Conservation (phyloP, 1,140 invertebrate species). For the Chironomus tepperi region DNA sequence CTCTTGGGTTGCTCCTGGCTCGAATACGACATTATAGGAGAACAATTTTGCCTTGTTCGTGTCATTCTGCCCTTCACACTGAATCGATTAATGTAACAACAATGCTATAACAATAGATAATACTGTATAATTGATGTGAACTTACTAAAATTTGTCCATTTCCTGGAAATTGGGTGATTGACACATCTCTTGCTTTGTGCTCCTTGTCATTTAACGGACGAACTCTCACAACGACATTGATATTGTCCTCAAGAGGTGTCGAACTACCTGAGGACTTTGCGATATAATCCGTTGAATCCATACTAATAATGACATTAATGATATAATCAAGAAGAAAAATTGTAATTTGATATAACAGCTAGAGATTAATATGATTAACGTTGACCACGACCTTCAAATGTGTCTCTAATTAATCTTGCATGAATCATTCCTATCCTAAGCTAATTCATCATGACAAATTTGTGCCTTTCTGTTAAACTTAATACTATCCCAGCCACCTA, state of each 20-base stretch:
- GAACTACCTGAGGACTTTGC: slow-evolving; percentile 32
- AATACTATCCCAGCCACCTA: too few relatives aligned
- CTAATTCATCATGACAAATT: too few relatives aligned
- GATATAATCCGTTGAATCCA: slow-evolving; percentile 34
- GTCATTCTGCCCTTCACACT: slow-evolving; percentile 42
- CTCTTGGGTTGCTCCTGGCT: slow-evolving; percentile 72
- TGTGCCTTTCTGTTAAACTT: too few relatives aligned
- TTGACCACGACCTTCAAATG: too few relatives aligned
- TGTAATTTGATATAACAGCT: too few relatives aligned
- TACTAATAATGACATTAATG: not conserved
- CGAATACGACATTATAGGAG: slow-evolving; percentile 83
- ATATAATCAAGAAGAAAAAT: too few relatives aligned
- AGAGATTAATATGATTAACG: too few relatives aligned
- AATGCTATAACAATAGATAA: slow-evolving; percentile 24
- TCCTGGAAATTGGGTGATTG: slow-evolving; percentile 63
- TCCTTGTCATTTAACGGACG: slow-evolving; percentile 62
- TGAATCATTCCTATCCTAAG: too few relatives aligned
- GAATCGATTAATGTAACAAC: not conserved
- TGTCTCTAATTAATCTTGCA: too few relatives aligned
- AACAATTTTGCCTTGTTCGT: slow-evolving; percentile 66
- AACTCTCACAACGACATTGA: slow-evolving; percentile 69
- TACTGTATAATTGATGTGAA: not conserved
- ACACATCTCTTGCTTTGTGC: slow-evolving; percentile 48
- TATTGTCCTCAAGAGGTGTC: slow-evolving; percentile 56
- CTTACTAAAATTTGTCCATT: slow-evolving; percentile 66